Conservation (phyloP, 2,113 vertebrate genomes). For the Spea bombifrons region DNA sequence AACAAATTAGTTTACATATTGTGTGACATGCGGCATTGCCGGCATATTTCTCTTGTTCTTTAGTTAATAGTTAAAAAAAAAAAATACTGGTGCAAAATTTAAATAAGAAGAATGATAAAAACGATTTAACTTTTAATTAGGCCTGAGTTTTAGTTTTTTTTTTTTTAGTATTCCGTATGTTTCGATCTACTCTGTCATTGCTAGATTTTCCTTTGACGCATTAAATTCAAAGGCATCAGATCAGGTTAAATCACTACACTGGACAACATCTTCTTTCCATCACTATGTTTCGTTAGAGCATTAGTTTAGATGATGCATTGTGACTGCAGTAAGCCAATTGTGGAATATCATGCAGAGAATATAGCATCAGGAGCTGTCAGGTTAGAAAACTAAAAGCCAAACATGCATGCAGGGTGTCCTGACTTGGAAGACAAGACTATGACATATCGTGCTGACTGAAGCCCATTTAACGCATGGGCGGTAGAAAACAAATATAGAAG, state of each 20-base stretch:
- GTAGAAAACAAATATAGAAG: not conserved
- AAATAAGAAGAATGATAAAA: too few species aligned
- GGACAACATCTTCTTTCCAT: constrained; percentile 45
- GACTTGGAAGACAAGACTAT: constrained; percentile 34
- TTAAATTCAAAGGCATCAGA: constrained; percentile 33
- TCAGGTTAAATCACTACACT: constrained; percentile 41
- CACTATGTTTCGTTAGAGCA: not conserved
- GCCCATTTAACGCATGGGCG: constrained; percentile 13
- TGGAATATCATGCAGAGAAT: constrained; percentile 40
- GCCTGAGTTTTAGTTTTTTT: too few species aligned
- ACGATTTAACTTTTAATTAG: too few species aligned
- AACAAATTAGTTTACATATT: too few species aligned
- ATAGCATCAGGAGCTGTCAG: constrained; percentile 43
- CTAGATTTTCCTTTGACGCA: constrained; percentile 15
- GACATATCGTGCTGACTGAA: constrained; percentile 36
- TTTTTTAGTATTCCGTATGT: too few species aligned
- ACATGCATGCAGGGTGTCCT: constrained; percentile 33
- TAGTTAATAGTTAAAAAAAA: too few species aligned
- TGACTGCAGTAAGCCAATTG: constrained; percentile 45
- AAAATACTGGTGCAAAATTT: too few species aligned
- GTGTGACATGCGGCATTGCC: too few species aligned
- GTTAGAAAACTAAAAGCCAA: constrained; percentile 33
- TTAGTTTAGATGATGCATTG: constrained; percentile 41
- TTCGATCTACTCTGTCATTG: too few species aligned
- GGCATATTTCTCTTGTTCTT: too few species aligned